Percentiles rank a stretch among this genome's conserved stretches.
Evolutionary conservation across 2,797 vertebrate species (phyloP).

Genomic region (Cyclopterus lumpus): DNA sequence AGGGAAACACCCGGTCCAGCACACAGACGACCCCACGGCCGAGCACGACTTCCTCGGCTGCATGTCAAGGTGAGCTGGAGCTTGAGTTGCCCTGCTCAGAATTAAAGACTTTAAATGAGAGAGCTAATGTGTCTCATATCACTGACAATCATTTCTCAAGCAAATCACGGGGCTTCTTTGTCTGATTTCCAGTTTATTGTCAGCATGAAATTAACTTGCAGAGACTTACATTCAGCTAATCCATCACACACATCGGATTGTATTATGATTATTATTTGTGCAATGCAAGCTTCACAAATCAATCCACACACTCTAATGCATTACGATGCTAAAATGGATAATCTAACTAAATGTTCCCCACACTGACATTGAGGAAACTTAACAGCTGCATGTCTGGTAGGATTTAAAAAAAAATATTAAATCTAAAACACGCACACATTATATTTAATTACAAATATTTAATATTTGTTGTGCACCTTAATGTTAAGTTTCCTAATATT

Average conservation of each 20-base stretch:
- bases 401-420: not conserved
- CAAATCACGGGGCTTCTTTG: not conserved
- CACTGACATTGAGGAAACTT: not conserved
- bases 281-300: not conserved
- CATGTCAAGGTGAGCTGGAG: constrained; percentile 91
- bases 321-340: not conserved
- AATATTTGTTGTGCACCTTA: not conserved
- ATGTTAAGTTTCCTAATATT: not conserved
- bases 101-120: not conserved
- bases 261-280: not conserved
- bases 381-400: not conserved
- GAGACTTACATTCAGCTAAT: not conserved
- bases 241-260: not conserved
- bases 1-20: constrained; percentile 81
- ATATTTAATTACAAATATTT: too few relatives aligned
- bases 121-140: not conserved
- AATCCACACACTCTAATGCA: not conserved
- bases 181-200: not conserved
- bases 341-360: not conserved
- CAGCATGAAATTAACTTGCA: not conserved
- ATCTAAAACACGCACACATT: not conserved
- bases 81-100: too few relatives aligned
- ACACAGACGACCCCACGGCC: constrained; percentile 79
- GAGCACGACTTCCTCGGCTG: constrained; percentile 97
- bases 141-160: not conserved